Conservation (phyloP, 2,113 vertebrate species). For the Pholis gunnellus region DNA sequence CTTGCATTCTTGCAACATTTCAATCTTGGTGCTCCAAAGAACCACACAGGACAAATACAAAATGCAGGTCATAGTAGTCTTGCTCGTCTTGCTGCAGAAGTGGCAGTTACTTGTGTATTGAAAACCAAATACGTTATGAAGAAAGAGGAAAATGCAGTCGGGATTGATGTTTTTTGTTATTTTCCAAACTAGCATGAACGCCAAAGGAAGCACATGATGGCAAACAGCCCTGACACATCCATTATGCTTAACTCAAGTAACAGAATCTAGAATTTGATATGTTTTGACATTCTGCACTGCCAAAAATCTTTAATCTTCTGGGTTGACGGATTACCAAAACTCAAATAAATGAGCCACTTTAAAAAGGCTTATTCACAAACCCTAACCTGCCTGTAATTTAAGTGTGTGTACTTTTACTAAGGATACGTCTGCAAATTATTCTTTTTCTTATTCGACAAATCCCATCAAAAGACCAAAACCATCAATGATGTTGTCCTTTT, state of each 20-base stretch:
- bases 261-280: slow-evolving; percentile 44
- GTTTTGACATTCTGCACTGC: slow-evolving; percentile 56
- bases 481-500: not conserved
- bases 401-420: slow-evolving; percentile 3
- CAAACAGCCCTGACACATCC: slow-evolving; percentile 51
- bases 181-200: slow-evolving; percentile 33
- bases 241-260: slow-evolving; percentile 54
- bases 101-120: not conserved
- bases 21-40: not conserved
- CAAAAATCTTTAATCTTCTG: slow-evolving; percentile 56
- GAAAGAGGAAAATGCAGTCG: not conserved
- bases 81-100: not conserved
- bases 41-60: not conserved
- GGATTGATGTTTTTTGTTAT: slow-evolving; percentile 33
- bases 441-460: not conserved
- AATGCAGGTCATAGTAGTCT: not conserved
- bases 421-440: not conserved
- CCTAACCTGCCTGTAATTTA: slow-evolving; percentile 46
- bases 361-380: slow-evolving; percentile 5
- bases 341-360: slow-evolving; percentile 47
- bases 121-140: not conserved
- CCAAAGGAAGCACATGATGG: slow-evolving; percentile 49
- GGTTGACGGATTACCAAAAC: slow-evolving; percentile 55
- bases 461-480: not conserved
- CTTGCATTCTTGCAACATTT: not conserved